Conservation (phyloP, 2,888 invertebrate genomes). For the Sisyra terminalis region DNA sequence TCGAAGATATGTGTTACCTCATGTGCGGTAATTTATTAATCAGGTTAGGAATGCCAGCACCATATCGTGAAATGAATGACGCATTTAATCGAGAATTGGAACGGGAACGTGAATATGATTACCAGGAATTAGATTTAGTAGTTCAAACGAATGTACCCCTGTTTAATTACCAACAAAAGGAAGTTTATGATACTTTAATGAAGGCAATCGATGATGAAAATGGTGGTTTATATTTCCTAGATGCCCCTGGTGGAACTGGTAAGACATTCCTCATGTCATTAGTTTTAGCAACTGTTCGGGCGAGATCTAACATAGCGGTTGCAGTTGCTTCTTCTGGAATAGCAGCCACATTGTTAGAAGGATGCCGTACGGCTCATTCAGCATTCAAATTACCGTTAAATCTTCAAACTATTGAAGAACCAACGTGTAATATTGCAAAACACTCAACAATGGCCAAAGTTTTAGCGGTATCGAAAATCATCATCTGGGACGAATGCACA, state of each 20-base stretch:
- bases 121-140: slow-evolving; percentile 8
- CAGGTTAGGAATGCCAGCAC: slow-evolving; percentile 16
- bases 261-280: slow-evolving; percentile 14
- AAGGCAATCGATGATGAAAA: slow-evolving; percentile 15
- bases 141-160: slow-evolving; percentile 9
- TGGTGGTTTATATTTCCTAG: slow-evolving; percentile 15
- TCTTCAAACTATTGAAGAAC: slow-evolving; percentile 15
- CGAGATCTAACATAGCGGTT: slow-evolving; percentile 14
- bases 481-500: slow-evolving; percentile 18
- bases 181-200: slow-evolving; percentile 13
- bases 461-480: slow-evolving; percentile 15
- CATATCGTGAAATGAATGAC: slow-evolving; percentile 15
- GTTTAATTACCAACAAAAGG: slow-evolving; percentile 10
- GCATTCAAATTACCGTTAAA: slow-evolving; percentile 16
- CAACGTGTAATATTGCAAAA: slow-evolving; percentile 18
- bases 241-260: slow-evolving; percentile 10
- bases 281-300: slow-evolving; percentile 15
- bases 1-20: slow-evolving; percentile 20
- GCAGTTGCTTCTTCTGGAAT: slow-evolving; percentile 17
- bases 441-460: slow-evolving; percentile 18
- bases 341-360: slow-evolving; percentile 13
- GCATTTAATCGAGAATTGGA: slow-evolving; percentile 18
- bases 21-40: slow-evolving; percentile 16
- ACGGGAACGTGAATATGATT: slow-evolving; percentile 18
- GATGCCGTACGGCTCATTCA: slow-evolving; percentile 13